These are phyloP conservation scores for Wasmannia auropunctata DNA, from an alignment of 1,140 invertebrate species.

Conservation along the genomic window DNA sequence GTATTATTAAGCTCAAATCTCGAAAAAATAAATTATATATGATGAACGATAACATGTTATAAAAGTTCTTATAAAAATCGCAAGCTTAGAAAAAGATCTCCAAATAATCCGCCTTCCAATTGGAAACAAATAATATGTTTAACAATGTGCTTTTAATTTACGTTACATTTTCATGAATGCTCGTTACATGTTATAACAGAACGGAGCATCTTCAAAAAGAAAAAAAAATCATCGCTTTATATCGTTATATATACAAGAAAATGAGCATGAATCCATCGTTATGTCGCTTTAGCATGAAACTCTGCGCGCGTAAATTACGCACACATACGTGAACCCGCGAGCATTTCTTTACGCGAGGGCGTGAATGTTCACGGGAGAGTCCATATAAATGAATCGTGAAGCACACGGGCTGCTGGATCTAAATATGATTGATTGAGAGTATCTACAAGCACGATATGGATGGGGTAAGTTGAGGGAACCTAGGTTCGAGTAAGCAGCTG, in stretches of 20 bases:
- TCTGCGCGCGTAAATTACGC: neutral
- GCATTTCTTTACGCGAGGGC: neutral
- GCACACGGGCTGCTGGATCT: conserved; percentile 67
- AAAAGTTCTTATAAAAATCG: neutral
- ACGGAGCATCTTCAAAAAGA: neutral
- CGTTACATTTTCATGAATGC: neutral
- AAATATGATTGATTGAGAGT: conserved; percentile 82
- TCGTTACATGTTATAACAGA: neutral
- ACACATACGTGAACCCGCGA: neutral
- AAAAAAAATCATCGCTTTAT: neutral
- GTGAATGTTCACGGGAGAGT: conserved; percentile 30
- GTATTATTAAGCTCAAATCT: neutral
- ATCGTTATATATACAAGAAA: neutral
- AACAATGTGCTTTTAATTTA: neutral
- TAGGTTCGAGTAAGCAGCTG: conserved; percentile 48
- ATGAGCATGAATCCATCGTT: neutral
- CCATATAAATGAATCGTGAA: conserved; percentile 63
- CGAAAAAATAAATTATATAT: neutral
- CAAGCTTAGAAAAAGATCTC: neutral
- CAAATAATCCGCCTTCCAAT: neutral
- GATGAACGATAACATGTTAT: neutral
- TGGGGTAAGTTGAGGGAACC: conserved; percentile 57
- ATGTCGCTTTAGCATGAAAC: neutral
- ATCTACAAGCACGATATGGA: conserved; percentile 72
- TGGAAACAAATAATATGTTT: neutral